These are phyloP conservation scores for Amblyopsis hoosieri DNA, from an alignment of 2,797 vertebrate genomes.

Conservation along the genomic window DNA sequence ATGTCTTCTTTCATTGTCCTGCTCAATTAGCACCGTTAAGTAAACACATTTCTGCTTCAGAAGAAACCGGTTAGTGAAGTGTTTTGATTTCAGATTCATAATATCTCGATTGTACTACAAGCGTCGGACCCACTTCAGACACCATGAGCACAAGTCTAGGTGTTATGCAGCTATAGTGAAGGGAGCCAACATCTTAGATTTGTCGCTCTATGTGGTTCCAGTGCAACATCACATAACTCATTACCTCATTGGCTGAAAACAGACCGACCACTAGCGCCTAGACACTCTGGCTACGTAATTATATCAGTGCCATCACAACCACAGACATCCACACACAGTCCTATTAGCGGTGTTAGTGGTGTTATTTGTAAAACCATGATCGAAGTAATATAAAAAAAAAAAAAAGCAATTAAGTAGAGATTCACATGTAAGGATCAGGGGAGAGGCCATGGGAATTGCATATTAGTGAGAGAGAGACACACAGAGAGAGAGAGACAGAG, in stretches of 20 bases:
- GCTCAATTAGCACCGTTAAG: slow-evolving; percentile 2
- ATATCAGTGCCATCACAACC: slow-evolving; percentile 21
- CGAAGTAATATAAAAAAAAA: slow-evolving; percentile 46
- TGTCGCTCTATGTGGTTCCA: slow-evolving; percentile 16
- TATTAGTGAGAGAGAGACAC: background rate
- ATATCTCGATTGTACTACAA: slow-evolving; percentile 21
- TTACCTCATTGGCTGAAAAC: slow-evolving; percentile 20
- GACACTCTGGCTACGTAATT: slow-evolving; percentile 24
- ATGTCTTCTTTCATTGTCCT: slow-evolving; percentile 24
- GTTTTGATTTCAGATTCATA: too few relatives aligned
- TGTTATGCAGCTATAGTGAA: slow-evolving; percentile 31
- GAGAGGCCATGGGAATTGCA: slow-evolving; percentile 38
- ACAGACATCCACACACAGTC: slow-evolving; percentile 26
- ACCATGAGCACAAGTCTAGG: slow-evolving; percentile 4
- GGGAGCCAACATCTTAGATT: slow-evolving; percentile 15
- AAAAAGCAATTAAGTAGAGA: slow-evolving; percentile 57
- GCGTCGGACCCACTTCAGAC: slow-evolving; percentile 46
- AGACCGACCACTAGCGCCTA: slow-evolving; percentile 8
- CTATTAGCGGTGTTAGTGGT: background rate
- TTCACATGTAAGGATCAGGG: slow-evolving; percentile 37
- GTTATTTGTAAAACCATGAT: slow-evolving; percentile 41
- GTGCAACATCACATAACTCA: slow-evolving; percentile 30
- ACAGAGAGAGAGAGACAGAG: background rate
- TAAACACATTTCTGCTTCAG: slow-evolving; percentile 29
- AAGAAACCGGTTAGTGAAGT: background rate